A percentile compares a stretch with the other conserved stretches of the same genome.
phyloP scores from a whole-genome alignment of 2,113 vertebrate species.

The Suricata suricatta region DNA sequence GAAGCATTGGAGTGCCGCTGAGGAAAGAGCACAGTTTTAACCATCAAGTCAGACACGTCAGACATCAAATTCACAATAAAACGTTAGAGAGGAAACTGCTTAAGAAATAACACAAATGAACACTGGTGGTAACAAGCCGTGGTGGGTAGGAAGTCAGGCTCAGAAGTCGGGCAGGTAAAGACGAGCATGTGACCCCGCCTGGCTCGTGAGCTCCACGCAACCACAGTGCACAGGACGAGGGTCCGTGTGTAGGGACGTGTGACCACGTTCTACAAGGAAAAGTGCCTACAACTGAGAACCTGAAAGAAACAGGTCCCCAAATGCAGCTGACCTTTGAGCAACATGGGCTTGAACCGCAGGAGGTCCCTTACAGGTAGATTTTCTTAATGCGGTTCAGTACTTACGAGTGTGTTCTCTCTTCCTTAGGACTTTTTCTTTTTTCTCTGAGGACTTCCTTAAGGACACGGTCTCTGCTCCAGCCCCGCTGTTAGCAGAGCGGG shows the following conservation, averaged over 20 bases:
- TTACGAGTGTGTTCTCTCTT: neutral
- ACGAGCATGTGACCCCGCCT: no score
- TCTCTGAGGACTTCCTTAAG: neutral
- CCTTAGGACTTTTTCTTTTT: neutral
- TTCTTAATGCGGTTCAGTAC: neutral
- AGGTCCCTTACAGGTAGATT: neutral
- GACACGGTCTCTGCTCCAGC: neutral
- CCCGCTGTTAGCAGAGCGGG: neutral
- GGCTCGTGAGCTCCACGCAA: neutral
- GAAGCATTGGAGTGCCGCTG: conserved; percentile 99
- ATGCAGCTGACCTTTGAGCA: neutral
- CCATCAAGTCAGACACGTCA: neutral
- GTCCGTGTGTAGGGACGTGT: neutral
- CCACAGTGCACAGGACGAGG: neutral
- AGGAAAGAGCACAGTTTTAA: conserved; percentile 64
- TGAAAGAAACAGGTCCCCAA: neutral
- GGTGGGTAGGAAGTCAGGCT: neutral
- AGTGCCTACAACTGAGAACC: neutral
- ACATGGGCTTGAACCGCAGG: neutral
- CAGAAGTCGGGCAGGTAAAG: neutral
- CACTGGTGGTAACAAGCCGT: neutral
- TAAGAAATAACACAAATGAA: neutral
- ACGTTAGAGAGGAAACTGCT: neutral
- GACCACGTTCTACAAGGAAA: neutral
- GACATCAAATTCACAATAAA: neutral